phyloP scores from a whole-genome alignment of 1,140 invertebrate genomes.

The Gerris buenoi region DNA sequence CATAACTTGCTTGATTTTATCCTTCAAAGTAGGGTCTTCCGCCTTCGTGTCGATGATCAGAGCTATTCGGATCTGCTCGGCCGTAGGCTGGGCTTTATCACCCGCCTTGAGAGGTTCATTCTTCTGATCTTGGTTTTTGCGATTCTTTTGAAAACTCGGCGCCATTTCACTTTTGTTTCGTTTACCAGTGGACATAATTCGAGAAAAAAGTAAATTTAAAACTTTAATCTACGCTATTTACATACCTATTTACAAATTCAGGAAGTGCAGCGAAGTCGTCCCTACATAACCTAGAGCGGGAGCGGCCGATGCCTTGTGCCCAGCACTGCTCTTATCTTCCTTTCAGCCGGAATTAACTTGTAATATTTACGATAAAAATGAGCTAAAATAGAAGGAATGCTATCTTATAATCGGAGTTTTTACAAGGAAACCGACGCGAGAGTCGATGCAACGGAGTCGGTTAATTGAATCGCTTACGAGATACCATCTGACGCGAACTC shows the following conservation, averaged over 20 bases:
- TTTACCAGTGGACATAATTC: not conserved
- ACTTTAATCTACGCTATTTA: slow-evolving; percentile 1
- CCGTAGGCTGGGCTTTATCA: slow-evolving; percentile 29
- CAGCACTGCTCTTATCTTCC: not conserved
- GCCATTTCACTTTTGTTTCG: slow-evolving; percentile 1
- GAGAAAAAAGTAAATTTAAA: not conserved
- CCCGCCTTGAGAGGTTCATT: not conserved
- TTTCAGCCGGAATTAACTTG: not conserved
- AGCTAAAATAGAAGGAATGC: not conserved
- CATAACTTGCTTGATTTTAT: slow-evolving; percentile 61
- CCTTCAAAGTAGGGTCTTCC: slow-evolving; percentile 47
- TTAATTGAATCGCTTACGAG: not conserved
- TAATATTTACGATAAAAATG: not conserved
- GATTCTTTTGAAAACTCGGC: not conserved
- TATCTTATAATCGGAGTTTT: not conserved
- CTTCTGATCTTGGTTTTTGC: not conserved
- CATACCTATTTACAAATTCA: slow-evolving; percentile 6
- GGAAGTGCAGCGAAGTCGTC: not conserved
- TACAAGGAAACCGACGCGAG: not conserved
- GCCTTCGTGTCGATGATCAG: slow-evolving; percentile 49
- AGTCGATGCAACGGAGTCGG: not conserved
- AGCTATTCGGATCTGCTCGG: slow-evolving; percentile 48
- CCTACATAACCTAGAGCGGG: slow-evolving; percentile 3
- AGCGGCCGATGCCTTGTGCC: not conserved
- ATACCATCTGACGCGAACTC: not conserved